A percentile compares a stretch with the other conserved stretches of the same genome.
Conservation (phyloP, 2,113 vertebrate genomes). For the Willisornis vidua region DNA sequence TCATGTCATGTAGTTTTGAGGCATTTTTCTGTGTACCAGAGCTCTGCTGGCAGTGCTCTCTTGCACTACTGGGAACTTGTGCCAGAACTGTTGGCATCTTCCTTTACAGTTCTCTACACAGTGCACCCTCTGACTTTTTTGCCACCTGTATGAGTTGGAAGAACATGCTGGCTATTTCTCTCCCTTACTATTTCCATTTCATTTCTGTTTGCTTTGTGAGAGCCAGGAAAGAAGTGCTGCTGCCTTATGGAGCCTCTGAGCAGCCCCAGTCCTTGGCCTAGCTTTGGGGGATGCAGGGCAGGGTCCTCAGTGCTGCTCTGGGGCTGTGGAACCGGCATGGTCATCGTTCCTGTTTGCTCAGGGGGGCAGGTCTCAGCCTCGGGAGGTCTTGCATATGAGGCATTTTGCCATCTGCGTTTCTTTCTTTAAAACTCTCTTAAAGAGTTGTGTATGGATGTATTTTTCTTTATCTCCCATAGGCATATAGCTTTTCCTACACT, state of each 20-base stretch:
- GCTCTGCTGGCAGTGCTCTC: neutral
- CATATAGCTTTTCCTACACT: neutral
- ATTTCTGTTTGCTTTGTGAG: neutral
- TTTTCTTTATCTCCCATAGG: neutral
- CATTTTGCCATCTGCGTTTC: neutral
- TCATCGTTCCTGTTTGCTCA: accelerated
- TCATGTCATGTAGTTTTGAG: accelerated
- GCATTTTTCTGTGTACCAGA: neutral
- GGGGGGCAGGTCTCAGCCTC: neutral
- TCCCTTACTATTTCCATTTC: neutral
- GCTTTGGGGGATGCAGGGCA: neutral
- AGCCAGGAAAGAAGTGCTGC: neutral
- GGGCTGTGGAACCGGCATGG: accelerated
- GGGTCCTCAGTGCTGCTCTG: neutral
- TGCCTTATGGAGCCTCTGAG: neutral
- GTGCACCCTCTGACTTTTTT: neutral
- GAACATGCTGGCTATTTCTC: neutral
- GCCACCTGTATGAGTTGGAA: neutral
- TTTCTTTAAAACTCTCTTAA: neutral
- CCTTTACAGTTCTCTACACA: neutral
- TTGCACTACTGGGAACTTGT: neutral
- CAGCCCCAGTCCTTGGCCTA: neutral
- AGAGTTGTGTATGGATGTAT: neutral
- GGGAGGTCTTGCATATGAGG: accelerated
- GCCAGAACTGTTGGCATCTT: neutral